phyloP scores from a whole-genome alignment of 37 sponge, comb jelly and placozoan genomes.

The Petrosia ficiformis region DNA sequence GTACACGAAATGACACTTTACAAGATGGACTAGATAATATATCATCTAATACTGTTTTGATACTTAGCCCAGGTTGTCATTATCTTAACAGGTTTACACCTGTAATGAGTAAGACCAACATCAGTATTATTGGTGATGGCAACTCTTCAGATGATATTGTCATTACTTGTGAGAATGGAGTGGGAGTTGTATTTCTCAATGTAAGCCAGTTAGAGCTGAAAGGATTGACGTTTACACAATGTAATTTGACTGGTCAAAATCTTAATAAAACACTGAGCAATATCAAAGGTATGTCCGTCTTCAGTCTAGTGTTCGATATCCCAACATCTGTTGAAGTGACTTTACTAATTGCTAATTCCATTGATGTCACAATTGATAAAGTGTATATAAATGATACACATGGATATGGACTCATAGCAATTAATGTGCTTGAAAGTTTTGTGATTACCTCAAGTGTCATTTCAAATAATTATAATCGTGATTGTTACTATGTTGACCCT shows the following conservation, averaged over 20 bases:
- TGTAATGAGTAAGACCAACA: neutral
- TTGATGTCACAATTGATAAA: neutral
- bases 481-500: no score
- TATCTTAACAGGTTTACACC: neutral
- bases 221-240: neutral
- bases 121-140: neutral
- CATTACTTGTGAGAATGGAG: slow-evolving; percentile 1
- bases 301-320: neutral
- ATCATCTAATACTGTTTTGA: slow-evolving; percentile 4
- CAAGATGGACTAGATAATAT: slow-evolving; percentile 15
- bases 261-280: neutral
- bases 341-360: neutral
- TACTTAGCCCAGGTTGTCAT: slow-evolving; percentile 16
- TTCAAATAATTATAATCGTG: neutral
- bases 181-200: slow-evolving; percentile 12
- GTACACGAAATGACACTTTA: no score
- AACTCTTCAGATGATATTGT: neutral
- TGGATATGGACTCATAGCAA: neutral
- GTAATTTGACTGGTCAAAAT: neutral
- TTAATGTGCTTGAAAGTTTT: neutral
- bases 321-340: neutral
- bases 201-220: neutral
- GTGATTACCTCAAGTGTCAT: neutral
- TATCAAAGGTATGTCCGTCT: neutral
- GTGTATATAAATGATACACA: neutral